Evolutionary conservation across 2,113 vertebrate genomes (phyloP).

Genomic region (Sebastes fasciatus): DNA sequence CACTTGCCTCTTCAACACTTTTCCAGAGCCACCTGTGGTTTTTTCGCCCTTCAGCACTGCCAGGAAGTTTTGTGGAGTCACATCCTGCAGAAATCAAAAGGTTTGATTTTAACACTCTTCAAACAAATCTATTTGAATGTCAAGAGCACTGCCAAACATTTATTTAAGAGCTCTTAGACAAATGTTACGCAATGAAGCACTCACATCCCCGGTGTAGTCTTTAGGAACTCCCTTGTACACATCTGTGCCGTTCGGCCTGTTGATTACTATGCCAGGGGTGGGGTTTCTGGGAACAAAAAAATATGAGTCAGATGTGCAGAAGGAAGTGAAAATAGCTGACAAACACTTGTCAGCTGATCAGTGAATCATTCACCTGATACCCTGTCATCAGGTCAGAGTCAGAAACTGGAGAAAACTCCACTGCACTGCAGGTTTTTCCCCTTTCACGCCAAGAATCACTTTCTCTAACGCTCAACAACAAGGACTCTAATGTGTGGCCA

Average conservation of each 20-base stretch:
- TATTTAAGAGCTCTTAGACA: not conserved
- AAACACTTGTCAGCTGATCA: not conserved
- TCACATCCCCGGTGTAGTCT: slow-evolving; percentile 91
- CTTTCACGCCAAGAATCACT: not conserved
- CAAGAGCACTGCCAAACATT: not conserved
- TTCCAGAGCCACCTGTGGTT: slow-evolving; percentile 92
- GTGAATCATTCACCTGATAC: slow-evolving; percentile 16
- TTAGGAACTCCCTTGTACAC: slow-evolving; percentile 93
- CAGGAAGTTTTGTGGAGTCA: slow-evolving; percentile 94
- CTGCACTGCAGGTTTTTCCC: not conserved
- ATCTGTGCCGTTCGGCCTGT: slow-evolving; percentile 92
- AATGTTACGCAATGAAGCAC: slow-evolving; percentile 30
- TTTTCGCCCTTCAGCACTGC: slow-evolving; percentile 92
- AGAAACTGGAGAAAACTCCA: not conserved
- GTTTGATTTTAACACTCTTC: slow-evolving; percentile 8
- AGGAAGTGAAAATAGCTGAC: slow-evolving; percentile 57
- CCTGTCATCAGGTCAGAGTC: not conserved
- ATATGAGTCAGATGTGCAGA: not conserved
- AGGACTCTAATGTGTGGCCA: not conserved
- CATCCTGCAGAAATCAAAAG: slow-evolving; percentile 80
- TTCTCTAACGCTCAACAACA: not conserved
- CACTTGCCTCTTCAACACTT: slow-evolving; percentile 92
- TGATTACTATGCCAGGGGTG: slow-evolving; percentile 93
- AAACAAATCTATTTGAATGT: slow-evolving; percentile 2
- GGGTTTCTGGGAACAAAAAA: slow-evolving; percentile 88